Percentiles rank a stretch among this genome's conserved stretches.
Conservation (phyloP, 2,113 vertebrate species). For the Limnothrissa miodon region DNA sequence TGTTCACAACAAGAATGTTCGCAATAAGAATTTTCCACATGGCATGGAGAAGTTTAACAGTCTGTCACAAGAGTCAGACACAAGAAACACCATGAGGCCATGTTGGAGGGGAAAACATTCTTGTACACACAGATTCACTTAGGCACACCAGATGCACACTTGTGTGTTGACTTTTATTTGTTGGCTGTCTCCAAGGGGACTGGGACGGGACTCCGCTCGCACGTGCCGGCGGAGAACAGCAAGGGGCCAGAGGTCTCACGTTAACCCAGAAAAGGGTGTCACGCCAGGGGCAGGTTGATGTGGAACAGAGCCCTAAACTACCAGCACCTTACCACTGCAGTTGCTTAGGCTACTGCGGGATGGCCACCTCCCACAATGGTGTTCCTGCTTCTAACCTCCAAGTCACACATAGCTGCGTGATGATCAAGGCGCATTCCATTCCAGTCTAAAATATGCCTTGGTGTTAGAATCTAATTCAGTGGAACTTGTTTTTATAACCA, state of each 20-base stretch:
- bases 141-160: neutral
- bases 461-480: neutral
- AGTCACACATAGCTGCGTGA: neutral
- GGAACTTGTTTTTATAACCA: neutral
- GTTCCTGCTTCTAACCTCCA: neutral
- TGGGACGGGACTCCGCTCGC: neutral
- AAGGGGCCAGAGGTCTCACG: neutral
- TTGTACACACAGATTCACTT: neutral
- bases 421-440: neutral
- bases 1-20: neutral
- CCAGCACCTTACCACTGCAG: neutral
- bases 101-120: neutral
- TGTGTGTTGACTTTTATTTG: neutral
- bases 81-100: neutral
- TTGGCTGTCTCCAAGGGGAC: neutral
- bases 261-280: neutral
- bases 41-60: neutral
- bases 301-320: neutral
- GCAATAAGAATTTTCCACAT: neutral
- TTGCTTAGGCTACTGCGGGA: neutral
- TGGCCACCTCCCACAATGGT: neutral
- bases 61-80: slow-evolving; percentile 11
- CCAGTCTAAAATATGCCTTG: neutral
- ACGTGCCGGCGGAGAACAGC: neutral
- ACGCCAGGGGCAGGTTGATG: neutral